Base-by-base conservation (phyloP, 2,113 vertebrate species). In the Chloropsis hardwickii region DNA sequence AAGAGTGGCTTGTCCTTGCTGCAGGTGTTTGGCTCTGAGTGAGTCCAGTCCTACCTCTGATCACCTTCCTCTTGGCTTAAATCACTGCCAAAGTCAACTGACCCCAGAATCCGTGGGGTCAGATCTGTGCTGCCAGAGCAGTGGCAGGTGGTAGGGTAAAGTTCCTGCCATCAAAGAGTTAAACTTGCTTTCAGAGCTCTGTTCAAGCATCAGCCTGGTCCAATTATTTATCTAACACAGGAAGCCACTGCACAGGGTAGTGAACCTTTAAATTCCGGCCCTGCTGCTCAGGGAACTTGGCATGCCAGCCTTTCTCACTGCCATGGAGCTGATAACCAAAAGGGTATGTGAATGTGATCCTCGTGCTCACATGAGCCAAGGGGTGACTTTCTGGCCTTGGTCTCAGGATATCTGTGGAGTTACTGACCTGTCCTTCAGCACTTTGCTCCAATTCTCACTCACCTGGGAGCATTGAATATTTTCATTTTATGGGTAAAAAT, bases 161-260 rank as follows among this genome's bases (percentile, higher is more conserved):
- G 42, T 9, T 50, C 47, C 73, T 66, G 54, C 74, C 8, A 14
- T 6, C 45, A 16, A 94, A 77, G 84, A 70, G 95, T 96, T 95
- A 96, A 96, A 77, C 17, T 57, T 11, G 24, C 45, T 82, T 53
- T 40, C 45, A 81, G 86, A 57, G 62, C 78, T 89, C 57, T 89
- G 70, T 84, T 69, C 33, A 45, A 85, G 89, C 70, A 15, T 88
- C 2, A 3, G 60, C 58, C 50, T 5, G 45, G 66, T 82, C 91
- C 96, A 94, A 1, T 96, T 91, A 77, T 84, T 96, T 95, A 95
- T 97, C 95, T 91, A 58, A 70, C 58, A 57, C 79, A 94, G 91
- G 95, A 96, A 97, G 82, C 28, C 40, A 57, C 90, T 97, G 91
- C 76, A 62, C 69, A 79, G 81, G 58, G 54, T 81, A 83, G 86